Conservation (phyloP, 2,113 vertebrate species). For the Odobenus rosmarus region DNA sequence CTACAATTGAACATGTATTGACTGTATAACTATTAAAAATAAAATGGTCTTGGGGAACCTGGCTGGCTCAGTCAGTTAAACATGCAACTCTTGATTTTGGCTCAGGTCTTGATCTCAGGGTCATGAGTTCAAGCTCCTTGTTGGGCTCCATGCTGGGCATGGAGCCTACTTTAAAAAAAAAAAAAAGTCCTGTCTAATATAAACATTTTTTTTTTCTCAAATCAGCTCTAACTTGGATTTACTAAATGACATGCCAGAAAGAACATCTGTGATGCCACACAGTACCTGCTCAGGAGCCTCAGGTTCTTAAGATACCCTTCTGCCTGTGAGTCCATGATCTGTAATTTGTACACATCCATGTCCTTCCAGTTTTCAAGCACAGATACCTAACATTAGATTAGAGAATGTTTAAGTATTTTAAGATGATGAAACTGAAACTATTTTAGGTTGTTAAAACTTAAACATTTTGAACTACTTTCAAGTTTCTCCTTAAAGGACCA, state of each 20-base stretch:
- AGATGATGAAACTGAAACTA: neutral
- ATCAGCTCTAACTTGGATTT: neutral
- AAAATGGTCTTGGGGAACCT: no score
- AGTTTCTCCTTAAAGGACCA: neutral
- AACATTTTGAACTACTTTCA: neutral
- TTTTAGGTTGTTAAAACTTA: neutral
- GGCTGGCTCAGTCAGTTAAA: no score
- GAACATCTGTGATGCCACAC: fast-evolving
- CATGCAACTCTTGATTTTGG: no score
- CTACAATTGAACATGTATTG: neutral
- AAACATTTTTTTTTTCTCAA: neutral
- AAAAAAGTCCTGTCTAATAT: neutral
- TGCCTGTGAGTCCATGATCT: constrained; percentile 54
- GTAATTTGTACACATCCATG: constrained; percentile 74
- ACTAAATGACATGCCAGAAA: neutral
- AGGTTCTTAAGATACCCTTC: constrained; percentile 78
- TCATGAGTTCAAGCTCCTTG: neutral
- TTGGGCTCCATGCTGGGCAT: neutral
- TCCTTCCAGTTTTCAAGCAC: constrained; percentile 85
- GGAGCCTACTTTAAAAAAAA: neutral
- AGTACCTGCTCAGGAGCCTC: constrained; percentile 77
- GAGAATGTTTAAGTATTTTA: neutral
- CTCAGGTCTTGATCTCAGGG: neutral
- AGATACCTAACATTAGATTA: constrained; percentile 78
- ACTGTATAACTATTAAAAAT: neutral